Percentiles rank a stretch among this genome's conserved stretches.
These are phyloP conservation scores for Brachionus paranguensis DNA, from an alignment of 1,140 invertebrate genomes.

Conservation along the genomic window DNA sequence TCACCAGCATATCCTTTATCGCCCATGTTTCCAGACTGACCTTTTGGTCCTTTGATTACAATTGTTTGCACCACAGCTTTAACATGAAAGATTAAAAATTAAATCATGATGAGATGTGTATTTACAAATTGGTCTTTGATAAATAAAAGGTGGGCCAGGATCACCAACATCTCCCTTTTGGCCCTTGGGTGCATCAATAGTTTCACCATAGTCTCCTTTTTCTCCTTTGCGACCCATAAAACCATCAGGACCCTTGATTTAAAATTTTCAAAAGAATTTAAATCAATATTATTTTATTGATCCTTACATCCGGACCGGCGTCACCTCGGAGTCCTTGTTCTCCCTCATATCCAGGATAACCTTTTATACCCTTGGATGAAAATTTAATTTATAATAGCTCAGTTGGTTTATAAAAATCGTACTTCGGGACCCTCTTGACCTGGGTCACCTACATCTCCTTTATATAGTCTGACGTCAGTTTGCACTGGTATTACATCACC, in stretches of 20 bases:
- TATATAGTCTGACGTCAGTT: neutral
- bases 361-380: neutral
- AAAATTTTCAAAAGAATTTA: neutral
- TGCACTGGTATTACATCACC: neutral
- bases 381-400: neutral
- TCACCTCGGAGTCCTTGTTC: constrained; percentile 17
- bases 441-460: neutral
- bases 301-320: constrained; percentile 13
- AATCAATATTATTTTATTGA: neutral
- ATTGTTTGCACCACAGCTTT: neutral
- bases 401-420: neutral
- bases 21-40: neutral
- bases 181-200: neutral
- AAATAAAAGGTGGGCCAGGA: neutral
- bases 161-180: constrained; percentile 11
- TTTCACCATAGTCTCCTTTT: constrained; percentile 36
- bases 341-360: constrained; percentile 6
- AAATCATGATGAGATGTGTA: neutral
- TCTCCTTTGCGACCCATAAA: neutral
- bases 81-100: neutral
- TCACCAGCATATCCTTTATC: constrained; percentile 14
- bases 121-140: neutral
- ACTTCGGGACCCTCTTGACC: neutral
- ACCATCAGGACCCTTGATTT: neutral
- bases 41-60: neutral